A percentile compares a stretch with the other conserved stretches of the same genome.
These are phyloP conservation scores for Pyrrhia umbra DNA, from an alignment of 2,888 invertebrate species.

Conservation along the genomic window DNA sequence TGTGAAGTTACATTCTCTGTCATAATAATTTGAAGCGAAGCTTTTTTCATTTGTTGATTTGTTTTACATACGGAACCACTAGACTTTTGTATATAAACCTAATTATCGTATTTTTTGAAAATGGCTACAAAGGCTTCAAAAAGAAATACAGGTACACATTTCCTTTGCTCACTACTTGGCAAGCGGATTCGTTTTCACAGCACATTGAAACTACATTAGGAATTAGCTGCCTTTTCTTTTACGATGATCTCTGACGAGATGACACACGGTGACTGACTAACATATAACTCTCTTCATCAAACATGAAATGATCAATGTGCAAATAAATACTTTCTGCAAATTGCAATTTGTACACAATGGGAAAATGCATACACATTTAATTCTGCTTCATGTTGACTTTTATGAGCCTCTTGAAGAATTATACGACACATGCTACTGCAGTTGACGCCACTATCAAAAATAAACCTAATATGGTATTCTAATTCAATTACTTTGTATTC, in stretches of 20 bases:
- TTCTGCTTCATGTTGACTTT: slow-evolving; percentile 27
- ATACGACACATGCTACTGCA: slow-evolving; percentile 11
- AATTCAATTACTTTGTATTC: slow-evolving; percentile 54
- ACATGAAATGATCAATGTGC: slow-evolving; percentile 16
- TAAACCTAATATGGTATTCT: slow-evolving; percentile 55
- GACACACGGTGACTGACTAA: background rate
- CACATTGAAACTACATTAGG: background rate
- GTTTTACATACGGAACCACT: background rate
- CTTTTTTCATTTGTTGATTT: too few relatives aligned
- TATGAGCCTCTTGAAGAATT: slow-evolving; percentile 34
- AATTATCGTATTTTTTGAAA: too few relatives aligned
- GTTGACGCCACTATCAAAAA: slow-evolving; percentile 59
- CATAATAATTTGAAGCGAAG: too few relatives aligned
- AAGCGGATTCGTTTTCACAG: background rate
- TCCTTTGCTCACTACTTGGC: background rate
- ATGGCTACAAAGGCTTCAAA: background rate
- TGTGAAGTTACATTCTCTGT: too few relatives aligned
- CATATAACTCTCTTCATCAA: background rate
- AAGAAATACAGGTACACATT: background rate
- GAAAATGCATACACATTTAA: slow-evolving; percentile 16
- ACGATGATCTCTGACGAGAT: background rate
- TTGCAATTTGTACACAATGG: slow-evolving; percentile 12
- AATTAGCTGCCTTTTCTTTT: background rate
- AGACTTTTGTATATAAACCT: too few relatives aligned
- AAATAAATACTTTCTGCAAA: slow-evolving; percentile 5